Percentiles rank a stretch among this genome's conserved stretches.
These are phyloP conservation scores for Pogonus chalceus DNA, from an alignment of 1,140 invertebrate genomes.

Conservation along the genomic window DNA sequence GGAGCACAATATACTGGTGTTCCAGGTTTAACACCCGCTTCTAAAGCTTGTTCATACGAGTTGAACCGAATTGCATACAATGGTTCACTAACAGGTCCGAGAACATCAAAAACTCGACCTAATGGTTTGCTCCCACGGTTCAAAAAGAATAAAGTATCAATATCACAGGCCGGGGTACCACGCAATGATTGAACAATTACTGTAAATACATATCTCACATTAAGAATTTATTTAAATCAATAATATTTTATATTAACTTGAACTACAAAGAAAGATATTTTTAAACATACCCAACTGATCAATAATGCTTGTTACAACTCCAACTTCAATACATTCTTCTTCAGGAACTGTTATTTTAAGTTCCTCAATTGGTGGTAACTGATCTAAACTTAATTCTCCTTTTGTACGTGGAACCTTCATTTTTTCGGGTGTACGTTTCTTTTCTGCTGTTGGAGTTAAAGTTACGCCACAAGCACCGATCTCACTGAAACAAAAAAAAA, in stretches of 20 bases:
- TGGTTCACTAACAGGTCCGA: conserved; percentile 52
- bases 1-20: conserved; percentile 29
- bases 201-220: conserved; percentile 36
- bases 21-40: conserved; percentile 20
- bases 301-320: conserved; percentile 52
- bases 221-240: too few species aligned
- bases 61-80: conserved; percentile 29
- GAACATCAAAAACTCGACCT: conserved; percentile 81
- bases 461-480: not conserved
- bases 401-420: not conserved
- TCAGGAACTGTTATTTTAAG: conserved; percentile 67
- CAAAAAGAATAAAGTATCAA: conserved; percentile 72
- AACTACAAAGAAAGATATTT: not conserved
- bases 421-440: not conserved
- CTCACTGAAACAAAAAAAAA: not conserved
- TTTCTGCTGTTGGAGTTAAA: not conserved
- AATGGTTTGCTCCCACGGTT: conserved; percentile 51
- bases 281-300: conserved; percentile 52
- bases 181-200: conserved; percentile 60
- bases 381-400: conserved; percentile 39
- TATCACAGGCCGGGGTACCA: conserved; percentile 62
- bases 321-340: conserved; percentile 62
- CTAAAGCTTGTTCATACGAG: conserved; percentile 21
- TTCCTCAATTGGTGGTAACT: conserved; percentile 76
- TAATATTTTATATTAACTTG: not conserved